Evolutionary conservation across 2,797 vertebrate genomes (phyloP).

Genomic region (Leptatherina wallacei): DNA sequence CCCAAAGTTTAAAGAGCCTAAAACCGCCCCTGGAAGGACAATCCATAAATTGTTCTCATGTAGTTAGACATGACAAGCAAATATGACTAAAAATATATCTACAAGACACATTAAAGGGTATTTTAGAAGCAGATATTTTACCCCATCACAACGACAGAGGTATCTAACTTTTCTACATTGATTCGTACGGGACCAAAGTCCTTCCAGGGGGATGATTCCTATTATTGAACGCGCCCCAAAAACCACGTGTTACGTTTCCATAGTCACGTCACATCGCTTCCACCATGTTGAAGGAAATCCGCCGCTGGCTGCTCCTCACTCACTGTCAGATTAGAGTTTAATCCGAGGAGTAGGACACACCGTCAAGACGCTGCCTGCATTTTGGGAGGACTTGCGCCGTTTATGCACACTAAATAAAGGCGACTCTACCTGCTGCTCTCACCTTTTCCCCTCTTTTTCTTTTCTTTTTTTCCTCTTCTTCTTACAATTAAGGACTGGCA

Average conservation of each 20-base stretch:
- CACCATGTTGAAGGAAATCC: constrained; percentile 85
- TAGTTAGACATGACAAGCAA: too few species aligned
- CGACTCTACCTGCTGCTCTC: background rate
- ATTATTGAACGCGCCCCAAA: constrained; percentile 42
- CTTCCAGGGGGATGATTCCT: background rate
- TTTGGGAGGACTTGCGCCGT: constrained; percentile 38
- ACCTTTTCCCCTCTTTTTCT: background rate
- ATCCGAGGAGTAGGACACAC: constrained; percentile 70
- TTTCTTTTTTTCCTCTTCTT: background rate
- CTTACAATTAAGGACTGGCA: constrained; percentile 9
- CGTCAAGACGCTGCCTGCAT: constrained; percentile 55
- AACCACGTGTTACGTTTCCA: constrained; percentile 70
- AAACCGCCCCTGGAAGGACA: too few species aligned
- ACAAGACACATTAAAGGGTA: too few species aligned
- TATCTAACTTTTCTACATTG: too few species aligned
- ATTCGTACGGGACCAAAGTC: too few species aligned
- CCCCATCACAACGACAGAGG: too few species aligned
- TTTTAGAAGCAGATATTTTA: too few species aligned
- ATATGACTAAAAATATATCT: too few species aligned
- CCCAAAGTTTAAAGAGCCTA: too few species aligned
- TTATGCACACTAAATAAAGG: background rate
- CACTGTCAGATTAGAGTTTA: constrained; percentile 81
- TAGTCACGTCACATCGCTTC: constrained; percentile 75
- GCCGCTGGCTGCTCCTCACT: constrained; percentile 56
- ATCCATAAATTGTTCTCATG: too few species aligned